A percentile compares a stretch with the other conserved stretches of the same genome.
Conservation (phyloP, 1,140 invertebrate genomes). For the Teleopsis dalmanni region DNA sequence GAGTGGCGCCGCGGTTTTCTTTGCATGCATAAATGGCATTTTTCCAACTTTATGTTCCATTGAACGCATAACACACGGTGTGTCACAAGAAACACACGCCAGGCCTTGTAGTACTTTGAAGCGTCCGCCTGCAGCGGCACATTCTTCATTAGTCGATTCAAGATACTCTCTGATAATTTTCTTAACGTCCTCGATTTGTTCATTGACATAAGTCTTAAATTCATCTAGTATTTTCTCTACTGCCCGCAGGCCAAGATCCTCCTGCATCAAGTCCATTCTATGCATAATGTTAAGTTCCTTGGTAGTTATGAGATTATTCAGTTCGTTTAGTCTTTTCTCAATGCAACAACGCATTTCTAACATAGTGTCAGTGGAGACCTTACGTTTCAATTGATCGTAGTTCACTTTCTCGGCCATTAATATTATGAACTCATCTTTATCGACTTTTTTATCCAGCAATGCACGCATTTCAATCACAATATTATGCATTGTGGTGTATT, state of each 20-base stretch:
- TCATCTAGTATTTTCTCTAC: conserved; percentile 59
- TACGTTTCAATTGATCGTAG: conserved; percentile 54
- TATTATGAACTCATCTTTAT: conserved; percentile 59
- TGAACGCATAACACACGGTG: conserved; percentile 58
- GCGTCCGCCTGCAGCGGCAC: conserved; percentile 62
- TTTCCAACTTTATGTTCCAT: conserved; percentile 48
- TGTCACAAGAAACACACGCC: conserved; percentile 67
- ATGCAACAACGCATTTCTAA: conserved; percentile 58
- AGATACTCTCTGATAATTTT: conserved; percentile 52
- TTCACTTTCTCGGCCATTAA: conserved; percentile 65
- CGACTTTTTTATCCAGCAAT: conserved; percentile 46
- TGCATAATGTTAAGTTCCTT: conserved; percentile 57
- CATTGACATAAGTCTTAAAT: conserved; percentile 58
- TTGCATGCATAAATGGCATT: conserved; percentile 47
- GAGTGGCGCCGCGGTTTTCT: conserved; percentile 52
- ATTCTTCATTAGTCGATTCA: conserved; percentile 47
- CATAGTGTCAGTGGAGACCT: conserved; percentile 64
- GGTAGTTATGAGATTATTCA: conserved; percentile 53
- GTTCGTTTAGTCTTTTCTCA: conserved; percentile 53
- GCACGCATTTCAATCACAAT: too few relatives aligned
- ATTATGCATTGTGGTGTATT: conserved; percentile 28
- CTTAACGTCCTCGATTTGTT: conserved; percentile 54
- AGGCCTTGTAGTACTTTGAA: conserved; percentile 56
- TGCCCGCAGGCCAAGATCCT: conserved; percentile 58
- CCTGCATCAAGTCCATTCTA: conserved; percentile 57